phyloP scores from a whole-genome alignment of 2,888 invertebrate genomes.

The Autographa gamma region DNA sequence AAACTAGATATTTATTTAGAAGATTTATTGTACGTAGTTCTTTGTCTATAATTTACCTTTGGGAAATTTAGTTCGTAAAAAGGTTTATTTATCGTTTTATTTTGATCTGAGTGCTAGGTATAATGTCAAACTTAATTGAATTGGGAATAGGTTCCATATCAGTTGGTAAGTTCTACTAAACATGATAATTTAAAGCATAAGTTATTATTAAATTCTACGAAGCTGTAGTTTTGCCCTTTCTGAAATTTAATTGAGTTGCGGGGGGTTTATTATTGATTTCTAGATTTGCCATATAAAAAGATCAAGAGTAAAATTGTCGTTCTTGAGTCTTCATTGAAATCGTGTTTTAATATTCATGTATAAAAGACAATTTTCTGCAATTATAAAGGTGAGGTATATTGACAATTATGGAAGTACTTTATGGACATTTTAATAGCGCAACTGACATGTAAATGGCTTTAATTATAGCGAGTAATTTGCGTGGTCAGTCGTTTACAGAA shows the following conservation, averaged over 20 bases:
- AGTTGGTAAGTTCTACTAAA: background rate
- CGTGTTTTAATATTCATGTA: constrained; percentile 12
- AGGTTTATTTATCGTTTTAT: background rate
- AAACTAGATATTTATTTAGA: constrained; percentile 1
- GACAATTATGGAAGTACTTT: background rate
- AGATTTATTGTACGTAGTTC: constrained; percentile 1
- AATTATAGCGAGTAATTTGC: background rate
- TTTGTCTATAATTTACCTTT: background rate
- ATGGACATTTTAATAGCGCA: background rate
- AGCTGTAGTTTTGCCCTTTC: background rate
- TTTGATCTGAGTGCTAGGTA: background rate
- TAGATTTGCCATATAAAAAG: background rate
- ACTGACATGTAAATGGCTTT: background rate
- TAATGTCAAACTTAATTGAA: constrained; percentile 1
- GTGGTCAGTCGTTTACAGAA: background rate
- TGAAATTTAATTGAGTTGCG: background rate
- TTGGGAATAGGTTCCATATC: background rate
- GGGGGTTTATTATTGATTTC: constrained; percentile 14
- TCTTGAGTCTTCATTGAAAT: constrained; percentile 10
- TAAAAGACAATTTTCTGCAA: constrained; percentile 17
- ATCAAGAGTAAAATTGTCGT: constrained; percentile 12
- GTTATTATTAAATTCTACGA: background rate
- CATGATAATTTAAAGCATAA: background rate
- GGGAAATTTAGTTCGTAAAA: background rate
- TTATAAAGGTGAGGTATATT: background rate